Evolutionary conservation across 2,888 invertebrate species (phyloP).

Genomic region (Nomada ruficornis): DNA sequence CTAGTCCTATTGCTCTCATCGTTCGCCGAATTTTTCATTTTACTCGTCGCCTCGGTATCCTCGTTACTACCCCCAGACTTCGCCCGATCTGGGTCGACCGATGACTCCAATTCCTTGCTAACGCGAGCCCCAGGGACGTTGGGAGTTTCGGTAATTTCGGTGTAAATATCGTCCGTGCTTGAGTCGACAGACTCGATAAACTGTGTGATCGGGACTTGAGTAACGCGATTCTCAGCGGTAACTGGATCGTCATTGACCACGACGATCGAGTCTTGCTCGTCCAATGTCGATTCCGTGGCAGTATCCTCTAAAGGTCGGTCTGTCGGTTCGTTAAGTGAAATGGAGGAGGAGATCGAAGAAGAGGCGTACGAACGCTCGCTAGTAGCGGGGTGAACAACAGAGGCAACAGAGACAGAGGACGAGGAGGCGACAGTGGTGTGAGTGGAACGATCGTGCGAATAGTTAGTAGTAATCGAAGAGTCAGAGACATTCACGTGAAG

Average conservation of each 20-base stretch:
- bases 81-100: constrained; percentile 13
- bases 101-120: not conserved
- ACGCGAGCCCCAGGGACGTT: constrained; percentile 14
- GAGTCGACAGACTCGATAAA: constrained; percentile 4
- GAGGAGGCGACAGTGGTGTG: not conserved
- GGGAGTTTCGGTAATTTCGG: constrained; percentile 35
- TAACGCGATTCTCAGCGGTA: constrained; percentile 1
- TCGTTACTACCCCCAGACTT: constrained; percentile 19
- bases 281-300: not conserved
- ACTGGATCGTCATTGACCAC: constrained; percentile 12
- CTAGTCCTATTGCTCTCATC: constrained; percentile 16
- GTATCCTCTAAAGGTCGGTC: constrained; percentile 17
- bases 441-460: constrained; percentile 58
- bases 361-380: constrained; percentile 26
- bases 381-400: constrained; percentile 13
- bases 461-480: constrained; percentile 59
- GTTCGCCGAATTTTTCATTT: constrained; percentile 22
- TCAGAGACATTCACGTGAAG: constrained; percentile 52
- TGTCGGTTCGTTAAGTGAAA: constrained; percentile 27
- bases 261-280: not conserved
- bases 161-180: constrained; percentile 25
- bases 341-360: constrained; percentile 22
- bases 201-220: not conserved
- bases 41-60: constrained; percentile 7
- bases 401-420: not conserved